A percentile compares a stretch with the other conserved stretches of the same genome.
These are phyloP conservation scores for Chitala chitala DNA, from an alignment of 2,113 vertebrate species.

Conservation along the genomic window DNA sequence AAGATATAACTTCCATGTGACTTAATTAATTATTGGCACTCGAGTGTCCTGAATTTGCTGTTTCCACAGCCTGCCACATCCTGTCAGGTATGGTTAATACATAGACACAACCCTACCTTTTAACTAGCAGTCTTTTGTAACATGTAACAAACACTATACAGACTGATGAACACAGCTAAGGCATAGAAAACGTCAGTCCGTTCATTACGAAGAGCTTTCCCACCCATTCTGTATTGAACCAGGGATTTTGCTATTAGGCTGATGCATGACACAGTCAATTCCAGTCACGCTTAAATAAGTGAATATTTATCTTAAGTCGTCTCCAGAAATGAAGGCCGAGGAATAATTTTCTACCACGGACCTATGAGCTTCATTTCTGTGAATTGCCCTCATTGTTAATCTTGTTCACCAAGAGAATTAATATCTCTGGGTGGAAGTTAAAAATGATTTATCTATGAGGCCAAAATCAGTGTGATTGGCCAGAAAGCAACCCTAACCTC, in stretches of 20 bases:
- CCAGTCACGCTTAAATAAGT: slow-evolving; percentile 91
- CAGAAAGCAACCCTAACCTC: background rate
- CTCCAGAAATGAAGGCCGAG: slow-evolving; percentile 42
- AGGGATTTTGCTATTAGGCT: slow-evolving; percentile 84
- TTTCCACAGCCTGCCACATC: slow-evolving; percentile 67
- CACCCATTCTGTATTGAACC: slow-evolving; percentile 90
- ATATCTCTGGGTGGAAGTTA: slow-evolving; percentile 7
- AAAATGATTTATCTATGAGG: slow-evolving; percentile 31
- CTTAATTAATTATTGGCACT: slow-evolving; percentile 52
- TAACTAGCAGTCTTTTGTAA: slow-evolving; percentile 84
- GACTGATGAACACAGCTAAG: slow-evolving; percentile 88
- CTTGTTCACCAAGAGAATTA: slow-evolving; percentile 28
- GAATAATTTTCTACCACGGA: slow-evolving; percentile 68
- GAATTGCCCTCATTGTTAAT: slow-evolving; percentile 33
- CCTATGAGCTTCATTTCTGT: slow-evolving; percentile 23
- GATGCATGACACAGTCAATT: slow-evolving; percentile 96
- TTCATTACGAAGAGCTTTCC: slow-evolving; percentile 94
- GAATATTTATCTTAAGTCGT: slow-evolving; percentile 78
- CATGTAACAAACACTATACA: slow-evolving; percentile 76
- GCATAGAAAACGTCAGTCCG: slow-evolving; percentile 89
- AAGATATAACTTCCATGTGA: slow-evolving; percentile 59
- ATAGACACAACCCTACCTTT: slow-evolving; percentile 78
- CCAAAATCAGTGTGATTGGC: slow-evolving; percentile 12
- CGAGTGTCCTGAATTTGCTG: slow-evolving; percentile 61
- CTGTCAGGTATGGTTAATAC: slow-evolving; percentile 75